A percentile compares a stretch with the other conserved stretches of the same genome.
Evolutionary conservation across 2,113 vertebrate genomes (phyloP).

Genomic region (Speoplatyrhinus poulsoni): DNA sequence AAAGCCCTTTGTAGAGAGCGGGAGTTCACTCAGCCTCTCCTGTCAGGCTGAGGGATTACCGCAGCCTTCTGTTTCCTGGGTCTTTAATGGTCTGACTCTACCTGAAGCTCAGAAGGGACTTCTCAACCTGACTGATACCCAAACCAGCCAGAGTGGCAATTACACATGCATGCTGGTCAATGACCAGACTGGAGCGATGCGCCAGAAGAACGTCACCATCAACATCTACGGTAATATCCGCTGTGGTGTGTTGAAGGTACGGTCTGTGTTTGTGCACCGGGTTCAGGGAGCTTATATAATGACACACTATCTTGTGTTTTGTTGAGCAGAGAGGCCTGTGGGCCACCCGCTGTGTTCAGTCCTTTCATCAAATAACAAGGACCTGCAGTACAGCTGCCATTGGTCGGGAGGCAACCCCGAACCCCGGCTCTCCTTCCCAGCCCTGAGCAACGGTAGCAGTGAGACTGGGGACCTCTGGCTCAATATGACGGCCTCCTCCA

Average conservation of each 20-base stretch:
- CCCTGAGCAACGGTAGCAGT: conserved; percentile 27
- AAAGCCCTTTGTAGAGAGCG: conserved; percentile 52
- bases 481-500: conserved; percentile 12
- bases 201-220: conserved; percentile 42
- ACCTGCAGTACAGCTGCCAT: conserved; percentile 60
- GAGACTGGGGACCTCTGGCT: conserved; percentile 46
- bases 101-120: conserved; percentile 22
- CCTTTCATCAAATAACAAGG: conserved; percentile 1
- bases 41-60: conserved; percentile 67
- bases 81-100: conserved; percentile 42
- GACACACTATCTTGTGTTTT: not conserved
- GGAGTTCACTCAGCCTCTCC: conserved; percentile 60
- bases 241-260: no score
- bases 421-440: conserved; percentile 59
- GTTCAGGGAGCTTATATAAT: not conserved
- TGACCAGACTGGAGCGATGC: conserved; percentile 13
- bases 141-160: conserved; percentile 60
- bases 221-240: conserved; percentile 54
- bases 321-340: conserved; percentile 46
- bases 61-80: conserved; percentile 53
- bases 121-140: conserved; percentile 51
- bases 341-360: conserved; percentile 59
- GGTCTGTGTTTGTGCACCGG: no score
- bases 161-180: conserved; percentile 69
- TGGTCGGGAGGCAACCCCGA: conserved; percentile 63